Evolutionary conservation across 2,888 invertebrate genomes (phyloP).

Genomic region (Tachina grossa): DNA sequence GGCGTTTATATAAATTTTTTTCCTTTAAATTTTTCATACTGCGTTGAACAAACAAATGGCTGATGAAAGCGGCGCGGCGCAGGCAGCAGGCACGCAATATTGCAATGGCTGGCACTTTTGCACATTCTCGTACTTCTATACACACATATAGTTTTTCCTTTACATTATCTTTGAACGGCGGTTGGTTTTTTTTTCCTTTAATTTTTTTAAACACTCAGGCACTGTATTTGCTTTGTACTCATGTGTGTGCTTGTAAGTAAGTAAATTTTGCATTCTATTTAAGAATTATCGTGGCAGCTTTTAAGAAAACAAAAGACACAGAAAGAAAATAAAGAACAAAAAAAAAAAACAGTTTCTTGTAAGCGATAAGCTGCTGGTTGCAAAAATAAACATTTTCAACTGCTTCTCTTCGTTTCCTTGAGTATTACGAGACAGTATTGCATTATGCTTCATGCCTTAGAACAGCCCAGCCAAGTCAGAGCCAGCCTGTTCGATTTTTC

Average conservation of each 20-base stretch:
- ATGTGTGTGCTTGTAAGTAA: slow-evolving; percentile 5
- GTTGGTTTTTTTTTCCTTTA: background rate
- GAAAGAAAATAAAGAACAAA: slow-evolving; percentile 10
- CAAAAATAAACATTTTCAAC: slow-evolving; percentile 62
- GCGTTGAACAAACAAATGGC: slow-evolving; percentile 70
- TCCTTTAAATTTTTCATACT: slow-evolving; percentile 39
- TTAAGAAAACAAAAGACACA: slow-evolving; percentile 53
- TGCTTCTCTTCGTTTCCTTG: slow-evolving; percentile 23
- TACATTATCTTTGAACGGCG: slow-evolving; percentile 19
- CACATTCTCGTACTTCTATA: no score
- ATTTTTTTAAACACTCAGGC: slow-evolving; percentile 6
- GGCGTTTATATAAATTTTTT: slow-evolving; percentile 62
- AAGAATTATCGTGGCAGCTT: slow-evolving; percentile 66
- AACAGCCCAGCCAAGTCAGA: background rate
- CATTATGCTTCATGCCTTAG: slow-evolving; percentile 39
- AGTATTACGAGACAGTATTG: slow-evolving; percentile 26
- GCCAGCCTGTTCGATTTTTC: slow-evolving; percentile 14
- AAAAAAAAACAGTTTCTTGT: slow-evolving; percentile 50
- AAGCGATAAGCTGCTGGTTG: slow-evolving; percentile 67
- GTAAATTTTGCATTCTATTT: slow-evolving; percentile 57
- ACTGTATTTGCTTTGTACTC: slow-evolving; percentile 12
- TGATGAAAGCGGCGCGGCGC: slow-evolving; percentile 49
- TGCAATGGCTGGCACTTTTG: slow-evolving; percentile 56
- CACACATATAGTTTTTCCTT: background rate
- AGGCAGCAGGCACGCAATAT: slow-evolving; percentile 65